Evolutionary conservation across 1,140 invertebrate genomes (phyloP).

Genomic region (Meloidogyne exigua): DNA sequence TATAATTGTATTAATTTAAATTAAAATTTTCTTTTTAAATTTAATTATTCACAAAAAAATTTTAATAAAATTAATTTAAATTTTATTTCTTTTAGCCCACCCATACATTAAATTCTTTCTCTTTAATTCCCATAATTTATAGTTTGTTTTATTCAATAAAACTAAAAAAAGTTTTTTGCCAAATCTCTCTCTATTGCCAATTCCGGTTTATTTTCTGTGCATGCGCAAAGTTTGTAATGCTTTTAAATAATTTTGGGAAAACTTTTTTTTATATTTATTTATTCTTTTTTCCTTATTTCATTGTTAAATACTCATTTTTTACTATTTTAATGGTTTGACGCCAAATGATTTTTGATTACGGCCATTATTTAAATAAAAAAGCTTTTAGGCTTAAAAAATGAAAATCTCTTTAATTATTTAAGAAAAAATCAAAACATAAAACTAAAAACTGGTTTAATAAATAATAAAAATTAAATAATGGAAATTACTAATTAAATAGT

Average conservation of each 20-base stretch:
- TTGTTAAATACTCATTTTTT: background rate
- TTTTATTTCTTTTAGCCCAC: background rate
- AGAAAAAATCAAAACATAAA: background rate
- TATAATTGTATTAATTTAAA: too few relatives aligned
- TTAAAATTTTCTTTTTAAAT: too few relatives aligned
- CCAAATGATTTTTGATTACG: background rate
- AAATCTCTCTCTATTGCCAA: background rate
- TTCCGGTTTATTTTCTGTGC: background rate
- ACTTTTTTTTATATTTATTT: constrained; percentile 13
- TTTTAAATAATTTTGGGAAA: background rate
- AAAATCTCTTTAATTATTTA: background rate
- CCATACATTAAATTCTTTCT: background rate
- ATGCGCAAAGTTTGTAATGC: background rate
- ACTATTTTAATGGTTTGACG: constrained; percentile 11
- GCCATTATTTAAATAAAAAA: constrained; percentile 7
- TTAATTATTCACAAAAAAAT: too few relatives aligned
- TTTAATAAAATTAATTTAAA: too few relatives aligned
- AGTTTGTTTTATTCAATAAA: background rate
- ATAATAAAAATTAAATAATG: background rate
- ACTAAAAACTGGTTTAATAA: constrained; percentile 1
- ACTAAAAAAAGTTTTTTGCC: background rate
- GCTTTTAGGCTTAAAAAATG: background rate
- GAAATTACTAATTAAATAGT: background rate
- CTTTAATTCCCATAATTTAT: background rate
- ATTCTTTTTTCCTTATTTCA: background rate